Percentiles rank a stretch among this genome's conserved stretches.
These are phyloP conservation scores for Streblospio benedicti DNA, from an alignment of 1,140 invertebrate species.

Conservation along the genomic window DNA sequence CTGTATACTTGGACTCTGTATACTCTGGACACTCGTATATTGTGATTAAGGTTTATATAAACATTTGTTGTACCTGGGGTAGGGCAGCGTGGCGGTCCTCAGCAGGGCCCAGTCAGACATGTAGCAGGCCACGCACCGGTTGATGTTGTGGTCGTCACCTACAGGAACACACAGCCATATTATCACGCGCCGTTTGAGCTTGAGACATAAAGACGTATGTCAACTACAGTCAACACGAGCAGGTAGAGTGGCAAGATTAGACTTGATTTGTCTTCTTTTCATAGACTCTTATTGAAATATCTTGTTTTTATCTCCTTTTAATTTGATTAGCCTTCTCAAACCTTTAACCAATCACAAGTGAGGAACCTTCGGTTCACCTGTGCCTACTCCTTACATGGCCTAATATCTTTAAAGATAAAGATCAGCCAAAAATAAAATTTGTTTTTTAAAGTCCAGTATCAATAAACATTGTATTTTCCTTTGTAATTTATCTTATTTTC, in stretches of 20 bases:
- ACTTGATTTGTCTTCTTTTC: not conserved
- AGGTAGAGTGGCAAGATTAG: conserved; percentile 3
- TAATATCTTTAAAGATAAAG: not conserved
- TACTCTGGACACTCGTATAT: too few relatives aligned
- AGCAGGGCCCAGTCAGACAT: conserved; percentile 27
- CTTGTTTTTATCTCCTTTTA: too few relatives aligned
- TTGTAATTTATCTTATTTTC: too few relatives aligned
- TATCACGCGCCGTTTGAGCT: not conserved
- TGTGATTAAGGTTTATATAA: too few relatives aligned
- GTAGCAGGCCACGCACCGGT: conserved; percentile 30
- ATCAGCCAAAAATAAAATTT: not conserved
- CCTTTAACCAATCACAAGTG: too few relatives aligned
- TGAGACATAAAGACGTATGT: not conserved
- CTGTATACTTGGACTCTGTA: too few relatives aligned
- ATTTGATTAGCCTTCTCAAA: too few relatives aligned
- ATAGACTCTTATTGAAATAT: too few relatives aligned
- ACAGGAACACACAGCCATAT: not conserved
- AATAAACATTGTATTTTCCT: too few relatives aligned
- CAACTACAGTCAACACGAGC: not conserved
- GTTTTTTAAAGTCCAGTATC: too few relatives aligned
- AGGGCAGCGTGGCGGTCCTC: conserved; percentile 20
- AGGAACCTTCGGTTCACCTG: too few relatives aligned
- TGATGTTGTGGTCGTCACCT: conserved; percentile 21
- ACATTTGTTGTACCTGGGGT: conserved; percentile 5
- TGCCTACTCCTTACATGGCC: not conserved